These are phyloP conservation scores for Protobothrops flavoviridis DNA, from an alignment of 2,113 vertebrate species.

Conservation along the genomic window DNA sequence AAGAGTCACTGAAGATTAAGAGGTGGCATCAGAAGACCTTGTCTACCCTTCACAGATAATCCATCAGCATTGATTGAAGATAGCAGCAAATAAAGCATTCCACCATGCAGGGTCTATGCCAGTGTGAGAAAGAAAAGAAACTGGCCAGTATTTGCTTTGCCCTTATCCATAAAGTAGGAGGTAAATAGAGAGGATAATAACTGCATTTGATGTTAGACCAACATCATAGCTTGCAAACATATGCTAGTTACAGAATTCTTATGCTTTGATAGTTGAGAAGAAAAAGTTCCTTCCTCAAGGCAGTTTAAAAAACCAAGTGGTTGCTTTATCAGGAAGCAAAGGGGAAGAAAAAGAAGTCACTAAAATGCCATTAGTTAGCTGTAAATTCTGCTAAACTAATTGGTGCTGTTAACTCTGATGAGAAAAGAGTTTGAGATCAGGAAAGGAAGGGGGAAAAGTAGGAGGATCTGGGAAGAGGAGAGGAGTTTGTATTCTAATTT, in stretches of 20 bases:
- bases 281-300: not conserved
- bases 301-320: not conserved
- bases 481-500: slow-evolving; percentile 74
- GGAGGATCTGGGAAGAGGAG: slow-evolving; percentile 57
- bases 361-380: not conserved
- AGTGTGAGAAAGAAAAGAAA: not conserved
- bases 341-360: not conserved
- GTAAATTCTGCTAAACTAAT: not conserved
- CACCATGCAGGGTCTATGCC: not conserved
- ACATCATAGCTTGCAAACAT: not conserved
- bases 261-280: not conserved
- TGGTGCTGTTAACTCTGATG: not conserved
- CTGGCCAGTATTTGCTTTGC: not conserved
- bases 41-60: not conserved
- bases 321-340: not conserved
- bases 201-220: not conserved
- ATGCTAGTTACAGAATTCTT: not conserved
- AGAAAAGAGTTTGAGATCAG: slow-evolving; percentile 53
- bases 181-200: not conserved
- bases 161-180: not conserved
- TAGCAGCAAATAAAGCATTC: not conserved
- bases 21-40: not conserved
- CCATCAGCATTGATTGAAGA: not conserved
- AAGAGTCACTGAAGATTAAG: not conserved
- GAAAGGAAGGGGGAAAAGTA: slow-evolving; percentile 61